phyloP scores from a whole-genome alignment of 2,113 vertebrate species.

The Hepsetus odoe region DNA sequence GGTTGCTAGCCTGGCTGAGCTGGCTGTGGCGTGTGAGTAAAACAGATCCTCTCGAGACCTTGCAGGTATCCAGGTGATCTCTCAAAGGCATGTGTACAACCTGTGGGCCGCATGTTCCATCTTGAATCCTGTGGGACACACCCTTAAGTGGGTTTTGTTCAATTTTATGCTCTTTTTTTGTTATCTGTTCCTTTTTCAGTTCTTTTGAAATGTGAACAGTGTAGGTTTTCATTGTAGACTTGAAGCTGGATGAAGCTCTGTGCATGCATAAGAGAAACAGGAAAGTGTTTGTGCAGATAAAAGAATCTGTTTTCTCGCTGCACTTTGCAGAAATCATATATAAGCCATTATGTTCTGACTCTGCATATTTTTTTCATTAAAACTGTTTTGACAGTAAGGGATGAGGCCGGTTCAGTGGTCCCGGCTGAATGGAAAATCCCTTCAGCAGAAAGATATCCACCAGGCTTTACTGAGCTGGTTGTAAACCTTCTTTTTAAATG shows the following conservation, averaged over 20 bases:
- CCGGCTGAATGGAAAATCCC: background rate
- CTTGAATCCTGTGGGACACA: background rate
- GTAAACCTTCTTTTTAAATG: background rate
- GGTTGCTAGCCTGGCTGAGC: background rate
- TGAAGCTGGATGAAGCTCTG: too few species aligned
- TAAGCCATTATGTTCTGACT: background rate
- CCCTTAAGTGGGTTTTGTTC: background rate
- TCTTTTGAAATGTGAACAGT: background rate
- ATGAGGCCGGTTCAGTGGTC: background rate
- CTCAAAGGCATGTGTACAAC: background rate
- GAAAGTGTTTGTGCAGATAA: conserved; percentile 19
- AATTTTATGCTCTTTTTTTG: background rate
- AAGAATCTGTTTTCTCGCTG: background rate
- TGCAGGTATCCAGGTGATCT: conserved; percentile 11
- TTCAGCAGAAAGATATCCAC: background rate
- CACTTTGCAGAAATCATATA: background rate
- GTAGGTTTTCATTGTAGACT: background rate
- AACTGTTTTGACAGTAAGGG: background rate
- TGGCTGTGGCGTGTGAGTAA: background rate
- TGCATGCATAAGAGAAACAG: conserved; percentile 4
- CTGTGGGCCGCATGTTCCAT: conserved; percentile 25
- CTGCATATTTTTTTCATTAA: background rate
- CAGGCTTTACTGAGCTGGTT: background rate
- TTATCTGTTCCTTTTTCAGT: background rate
- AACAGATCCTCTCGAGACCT: background rate